Conservation (phyloP, 2,113 vertebrate genomes). For the Spea multiplicata region DNA sequence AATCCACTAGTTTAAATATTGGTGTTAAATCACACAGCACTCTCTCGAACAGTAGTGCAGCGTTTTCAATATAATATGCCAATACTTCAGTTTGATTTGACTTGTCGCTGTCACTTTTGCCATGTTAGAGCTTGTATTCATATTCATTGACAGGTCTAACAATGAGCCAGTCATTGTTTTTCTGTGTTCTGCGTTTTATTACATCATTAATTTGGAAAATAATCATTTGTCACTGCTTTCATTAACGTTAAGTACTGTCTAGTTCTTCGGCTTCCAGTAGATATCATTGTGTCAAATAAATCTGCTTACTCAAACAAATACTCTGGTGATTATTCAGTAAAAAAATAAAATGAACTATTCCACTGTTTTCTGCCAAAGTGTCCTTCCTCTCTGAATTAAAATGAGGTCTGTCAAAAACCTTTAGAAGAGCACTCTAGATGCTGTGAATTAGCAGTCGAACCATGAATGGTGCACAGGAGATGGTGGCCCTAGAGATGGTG, state of each 20-base stretch:
- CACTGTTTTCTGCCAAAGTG: not conserved
- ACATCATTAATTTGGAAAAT: conserved; percentile 30
- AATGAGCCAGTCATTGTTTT: conserved; percentile 29
- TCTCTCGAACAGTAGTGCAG: no score
- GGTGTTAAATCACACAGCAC: no score
- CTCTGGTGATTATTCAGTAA: not conserved
- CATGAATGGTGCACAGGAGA: no score
- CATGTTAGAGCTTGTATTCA: conserved; percentile 3
- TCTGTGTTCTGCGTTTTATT: conserved; percentile 23
- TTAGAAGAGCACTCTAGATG: no score
- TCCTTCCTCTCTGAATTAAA: not conserved
- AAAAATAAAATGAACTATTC: not conserved
- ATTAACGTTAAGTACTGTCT: conserved; percentile 32
- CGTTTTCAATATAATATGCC: not conserved
- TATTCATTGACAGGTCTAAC: conserved; percentile 7
- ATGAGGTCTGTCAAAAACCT: not conserved
- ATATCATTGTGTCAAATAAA: conserved; percentile 26
- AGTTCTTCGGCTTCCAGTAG: conserved; percentile 14
- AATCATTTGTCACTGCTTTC: conserved; percentile 24
- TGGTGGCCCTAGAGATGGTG: no score
- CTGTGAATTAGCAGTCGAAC: no score
- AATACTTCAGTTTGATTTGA: conserved; percentile 21
- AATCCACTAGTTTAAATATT: no score
- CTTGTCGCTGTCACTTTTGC: conserved; percentile 8
- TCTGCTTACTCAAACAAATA: conserved; percentile 26